phyloP scores from a whole-genome alignment of 2,113 vertebrate species.

The Mustelus asterias region DNA sequence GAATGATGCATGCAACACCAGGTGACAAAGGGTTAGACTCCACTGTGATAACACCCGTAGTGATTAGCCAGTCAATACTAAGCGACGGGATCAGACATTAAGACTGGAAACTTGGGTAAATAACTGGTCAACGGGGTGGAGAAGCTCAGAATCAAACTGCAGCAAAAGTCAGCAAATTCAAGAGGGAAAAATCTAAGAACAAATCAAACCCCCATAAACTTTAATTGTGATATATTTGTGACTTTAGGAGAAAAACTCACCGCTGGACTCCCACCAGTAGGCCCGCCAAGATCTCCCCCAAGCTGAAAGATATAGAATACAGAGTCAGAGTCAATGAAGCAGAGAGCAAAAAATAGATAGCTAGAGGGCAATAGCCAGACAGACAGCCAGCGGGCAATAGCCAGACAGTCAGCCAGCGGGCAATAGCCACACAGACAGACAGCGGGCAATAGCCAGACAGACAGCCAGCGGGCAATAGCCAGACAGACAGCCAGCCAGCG shows the following conservation, averaged over 20 bases:
- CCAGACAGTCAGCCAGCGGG: no score
- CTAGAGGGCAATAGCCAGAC: no score
- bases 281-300: constrained; percentile 98
- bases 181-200: neutral
- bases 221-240: neutral
- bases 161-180: neutral
- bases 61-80: neutral
- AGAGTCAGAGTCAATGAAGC: constrained; percentile 46
- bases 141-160: constrained; percentile 13
- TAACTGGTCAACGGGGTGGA: neutral
- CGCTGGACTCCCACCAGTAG: constrained; percentile 99
- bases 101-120: neutral
- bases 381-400: no score
- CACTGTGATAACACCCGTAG: neutral
- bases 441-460: no score
- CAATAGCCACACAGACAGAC: no score
- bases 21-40: neutral
- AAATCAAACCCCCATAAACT: neutral
- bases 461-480: no score
- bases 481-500: no score
- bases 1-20: neutral
- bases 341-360: no score
- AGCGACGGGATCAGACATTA: neutral
- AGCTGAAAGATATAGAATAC: constrained; percentile 72
- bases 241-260: constrained; percentile 69